Evolutionary conservation across 2,797 vertebrate genomes (phyloP).

Genomic region (Balearica regulorum): DNA sequence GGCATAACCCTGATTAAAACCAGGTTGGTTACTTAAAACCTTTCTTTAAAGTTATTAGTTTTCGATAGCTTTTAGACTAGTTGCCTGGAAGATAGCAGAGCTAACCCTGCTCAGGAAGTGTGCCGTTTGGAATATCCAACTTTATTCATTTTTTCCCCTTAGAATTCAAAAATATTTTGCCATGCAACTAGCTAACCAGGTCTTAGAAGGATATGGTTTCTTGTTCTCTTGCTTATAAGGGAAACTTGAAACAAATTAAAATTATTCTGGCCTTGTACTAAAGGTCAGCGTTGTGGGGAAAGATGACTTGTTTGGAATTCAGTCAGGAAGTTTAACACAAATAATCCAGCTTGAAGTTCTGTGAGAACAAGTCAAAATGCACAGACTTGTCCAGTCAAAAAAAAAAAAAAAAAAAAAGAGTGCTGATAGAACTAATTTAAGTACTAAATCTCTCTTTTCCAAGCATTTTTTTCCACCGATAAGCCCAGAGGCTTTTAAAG

Average conservation of each 20-base stretch:
- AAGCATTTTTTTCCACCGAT: conserved; percentile 26
- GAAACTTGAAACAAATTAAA: conserved; percentile 62
- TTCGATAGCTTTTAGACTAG: neutral
- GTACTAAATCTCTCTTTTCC: conserved; percentile 18
- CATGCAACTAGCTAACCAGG: neutral
- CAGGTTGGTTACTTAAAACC: neutral
- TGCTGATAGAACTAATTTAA: conserved; percentile 43
- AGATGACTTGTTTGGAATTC: conserved; percentile 68
- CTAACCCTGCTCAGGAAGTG: neutral
- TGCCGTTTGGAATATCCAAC: neutral
- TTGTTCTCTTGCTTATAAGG: conserved; percentile 39
- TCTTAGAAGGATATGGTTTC: neutral
- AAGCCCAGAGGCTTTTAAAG: conserved; percentile 12
- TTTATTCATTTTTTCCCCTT: neutral
- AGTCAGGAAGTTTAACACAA: conserved; percentile 72
- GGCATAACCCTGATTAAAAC: neutral
- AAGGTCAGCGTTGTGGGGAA: conserved; percentile 55
- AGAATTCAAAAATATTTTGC: neutral
- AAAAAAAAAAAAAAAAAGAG: neutral
- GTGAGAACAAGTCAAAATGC: conserved; percentile 66
- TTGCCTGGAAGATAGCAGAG: neutral
- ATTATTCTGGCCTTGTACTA: conserved; percentile 37
- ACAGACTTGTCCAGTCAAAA: conserved; percentile 41
- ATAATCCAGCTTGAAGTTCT: conserved; percentile 63
- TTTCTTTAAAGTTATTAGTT: neutral